Evolutionary conservation across 1,140 invertebrate genomes (phyloP).

Genomic region (Andrena cerasifolii): DNA sequence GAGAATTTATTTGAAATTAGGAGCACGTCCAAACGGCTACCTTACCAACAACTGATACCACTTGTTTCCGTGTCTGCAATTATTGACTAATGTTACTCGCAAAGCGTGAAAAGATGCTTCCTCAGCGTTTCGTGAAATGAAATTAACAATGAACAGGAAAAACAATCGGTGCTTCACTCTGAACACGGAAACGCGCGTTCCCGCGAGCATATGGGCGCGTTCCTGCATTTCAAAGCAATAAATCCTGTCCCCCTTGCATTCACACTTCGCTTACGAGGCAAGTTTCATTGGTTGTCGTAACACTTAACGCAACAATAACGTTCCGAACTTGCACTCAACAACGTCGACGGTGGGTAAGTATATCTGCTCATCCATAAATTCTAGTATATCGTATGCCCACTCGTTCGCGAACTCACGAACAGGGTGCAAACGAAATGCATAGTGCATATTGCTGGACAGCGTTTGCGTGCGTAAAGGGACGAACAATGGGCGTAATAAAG

Average conservation of each 20-base stretch:
- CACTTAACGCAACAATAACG: constrained; percentile 62
- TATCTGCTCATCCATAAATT: constrained; percentile 61
- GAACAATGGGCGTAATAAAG: constrained; percentile 75
- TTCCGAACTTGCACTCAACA: constrained; percentile 30
- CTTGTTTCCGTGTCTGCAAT: neutral
- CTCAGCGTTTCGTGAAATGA: neutral
- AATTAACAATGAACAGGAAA: constrained; percentile 18
- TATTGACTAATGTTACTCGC: neutral
- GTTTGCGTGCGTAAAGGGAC: constrained; percentile 35
- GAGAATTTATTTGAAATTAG: too few relatives aligned
- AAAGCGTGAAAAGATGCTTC: neutral
- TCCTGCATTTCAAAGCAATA: constrained; percentile 22
- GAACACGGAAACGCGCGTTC: constrained; percentile 37
- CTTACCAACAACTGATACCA: neutral
- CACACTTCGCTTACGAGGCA: constrained; percentile 36
- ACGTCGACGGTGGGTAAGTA: constrained; percentile 41
- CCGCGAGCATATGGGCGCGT: constrained; percentile 1
- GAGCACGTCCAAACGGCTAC: too few relatives aligned
- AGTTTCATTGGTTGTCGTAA: constrained; percentile 42
- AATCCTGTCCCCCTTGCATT: constrained; percentile 25
- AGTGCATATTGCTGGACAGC: neutral
- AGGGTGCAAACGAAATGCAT: neutral
- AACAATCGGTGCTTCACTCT: constrained; percentile 37
- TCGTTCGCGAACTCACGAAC: neutral
- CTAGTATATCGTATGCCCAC: constrained; percentile 33